Evolutionary conservation across 2,113 vertebrate genomes (phyloP).

Genomic region (Cryptomyrus ogoouensis): DNA sequence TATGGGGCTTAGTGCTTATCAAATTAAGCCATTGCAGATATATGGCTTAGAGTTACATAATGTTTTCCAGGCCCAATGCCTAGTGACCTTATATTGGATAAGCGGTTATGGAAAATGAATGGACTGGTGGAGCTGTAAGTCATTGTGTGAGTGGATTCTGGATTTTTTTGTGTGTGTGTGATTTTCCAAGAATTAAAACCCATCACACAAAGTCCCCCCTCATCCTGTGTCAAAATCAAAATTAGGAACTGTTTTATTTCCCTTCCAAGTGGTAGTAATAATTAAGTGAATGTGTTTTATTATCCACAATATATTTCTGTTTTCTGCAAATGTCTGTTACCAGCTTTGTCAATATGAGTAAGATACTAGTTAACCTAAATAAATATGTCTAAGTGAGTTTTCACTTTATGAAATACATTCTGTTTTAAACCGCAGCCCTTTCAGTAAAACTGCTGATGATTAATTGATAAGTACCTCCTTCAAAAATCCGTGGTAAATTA

Average conservation of each 20-base stretch:
- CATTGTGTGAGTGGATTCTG: neutral
- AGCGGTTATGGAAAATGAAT: neutral
- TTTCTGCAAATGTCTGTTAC: neutral
- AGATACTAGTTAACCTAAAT: neutral
- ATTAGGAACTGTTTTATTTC: neutral
- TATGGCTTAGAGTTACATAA: neutral
- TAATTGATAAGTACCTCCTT: conserved; percentile 54
- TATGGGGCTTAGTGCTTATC: neutral
- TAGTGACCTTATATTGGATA: neutral
- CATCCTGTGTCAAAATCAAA: neutral
- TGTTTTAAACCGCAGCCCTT: conserved; percentile 40
- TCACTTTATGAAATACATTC: neutral
- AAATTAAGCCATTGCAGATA: conserved; percentile 1
- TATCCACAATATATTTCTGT: neutral
- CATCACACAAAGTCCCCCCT: neutral
- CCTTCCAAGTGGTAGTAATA: neutral
- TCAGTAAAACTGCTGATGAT: conserved; percentile 59
- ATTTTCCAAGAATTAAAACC: neutral
- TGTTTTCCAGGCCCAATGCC: neutral
- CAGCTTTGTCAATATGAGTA: neutral
- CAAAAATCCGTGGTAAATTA: conserved; percentile 36
- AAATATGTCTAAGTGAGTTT: neutral
- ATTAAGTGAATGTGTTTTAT: neutral
- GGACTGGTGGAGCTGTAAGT: neutral
- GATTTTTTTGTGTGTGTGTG: neutral